Base-by-base conservation (phyloP, 2,113 vertebrate genomes). In the Callospermophilus lateralis region DNA sequence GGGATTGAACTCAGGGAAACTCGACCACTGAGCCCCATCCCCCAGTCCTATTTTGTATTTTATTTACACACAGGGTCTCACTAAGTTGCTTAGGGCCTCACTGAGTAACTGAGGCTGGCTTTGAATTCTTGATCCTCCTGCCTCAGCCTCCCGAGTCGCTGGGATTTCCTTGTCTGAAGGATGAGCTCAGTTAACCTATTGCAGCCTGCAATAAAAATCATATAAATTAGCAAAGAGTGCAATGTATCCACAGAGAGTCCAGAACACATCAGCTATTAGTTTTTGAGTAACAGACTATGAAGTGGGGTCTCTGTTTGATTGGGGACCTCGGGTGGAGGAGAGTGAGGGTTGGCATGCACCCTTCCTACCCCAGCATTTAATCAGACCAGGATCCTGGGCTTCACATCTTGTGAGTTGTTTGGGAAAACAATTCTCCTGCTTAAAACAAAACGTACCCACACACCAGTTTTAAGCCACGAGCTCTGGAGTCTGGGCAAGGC, bases 281-380 rank as follows among this genome's bases (percentile, higher is more conserved):
- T 16, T 53, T 53, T 53, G 51, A 53, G 15, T 15, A 53, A 53
- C 15, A 16, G 15, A 53, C 51, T 13, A 15, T 53, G 51, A 15
- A 53, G 51, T 53, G 51, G 51, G 42, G 42, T 45, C 42, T 45
- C 42, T 45, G 42, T 53, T 53, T 4, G 5, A 20, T 3, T 13
- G 30, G 55, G 32, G 2, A 0, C 22, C 28, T 55, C 48, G 2
- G 48, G n/a, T 0, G 72, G 58, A 34, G 34, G 53, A 53, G 22
- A 3, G 32, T 37, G 24, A 11, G 16, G 3, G 1, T 3, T 1
- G n/a, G 85, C 51, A 42, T 48, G 53, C 45, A n/a, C 2, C 9
- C 8, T 11, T 4, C 37, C 13, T 0, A 12, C 8, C 26, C 74
- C 30, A 32, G 48, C 55, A 20, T 58, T 19, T 19, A 58, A 19